Conservation (phyloP, 1,140 invertebrate species). For the Magallana gigas region DNA sequence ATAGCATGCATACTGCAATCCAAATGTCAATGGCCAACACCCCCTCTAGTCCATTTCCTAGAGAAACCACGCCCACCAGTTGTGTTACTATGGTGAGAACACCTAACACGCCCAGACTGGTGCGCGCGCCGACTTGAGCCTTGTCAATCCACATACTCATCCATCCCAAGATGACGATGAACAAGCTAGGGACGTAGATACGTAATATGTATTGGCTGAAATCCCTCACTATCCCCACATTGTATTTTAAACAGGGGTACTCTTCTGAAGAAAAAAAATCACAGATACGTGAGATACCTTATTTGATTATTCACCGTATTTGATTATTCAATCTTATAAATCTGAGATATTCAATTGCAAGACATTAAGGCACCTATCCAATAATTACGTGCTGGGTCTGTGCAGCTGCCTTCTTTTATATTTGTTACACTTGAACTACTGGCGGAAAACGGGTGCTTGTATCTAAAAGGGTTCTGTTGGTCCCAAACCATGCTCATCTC, state of each 20-base stretch:
- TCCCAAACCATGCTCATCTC: conserved; percentile 4
- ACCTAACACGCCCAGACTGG: conserved; percentile 47
- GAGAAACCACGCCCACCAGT: conserved; percentile 38
- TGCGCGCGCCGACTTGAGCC: conserved; percentile 45
- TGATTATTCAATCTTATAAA: too few species aligned
- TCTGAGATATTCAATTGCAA: too few species aligned
- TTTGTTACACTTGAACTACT: not conserved
- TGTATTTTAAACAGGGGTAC: conserved; percentile 41
- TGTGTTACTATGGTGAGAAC: conserved; percentile 49
- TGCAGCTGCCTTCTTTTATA: not conserved
- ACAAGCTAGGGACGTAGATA: conserved; percentile 47
- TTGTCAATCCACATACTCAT: conserved; percentile 51
- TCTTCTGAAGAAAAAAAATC: conserved; percentile 34
- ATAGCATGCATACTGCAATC: conserved; percentile 40
- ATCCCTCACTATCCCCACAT: not conserved
- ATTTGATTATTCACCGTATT: too few species aligned
- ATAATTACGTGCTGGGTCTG: not conserved
- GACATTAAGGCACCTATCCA: too few species aligned
- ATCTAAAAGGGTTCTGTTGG: not conserved
- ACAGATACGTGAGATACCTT: too few species aligned
- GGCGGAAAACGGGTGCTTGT: not conserved
- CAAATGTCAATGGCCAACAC: conserved; percentile 49
- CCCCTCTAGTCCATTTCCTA: conserved; percentile 1
- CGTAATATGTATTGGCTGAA: conserved; percentile 31
- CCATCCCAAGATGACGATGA: conserved; percentile 41